A percentile compares a stretch with the other conserved stretches of the same genome.
Evolutionary conservation across 2,797 vertebrate species (phyloP).

Genomic region (Lophura swinhoii): DNA sequence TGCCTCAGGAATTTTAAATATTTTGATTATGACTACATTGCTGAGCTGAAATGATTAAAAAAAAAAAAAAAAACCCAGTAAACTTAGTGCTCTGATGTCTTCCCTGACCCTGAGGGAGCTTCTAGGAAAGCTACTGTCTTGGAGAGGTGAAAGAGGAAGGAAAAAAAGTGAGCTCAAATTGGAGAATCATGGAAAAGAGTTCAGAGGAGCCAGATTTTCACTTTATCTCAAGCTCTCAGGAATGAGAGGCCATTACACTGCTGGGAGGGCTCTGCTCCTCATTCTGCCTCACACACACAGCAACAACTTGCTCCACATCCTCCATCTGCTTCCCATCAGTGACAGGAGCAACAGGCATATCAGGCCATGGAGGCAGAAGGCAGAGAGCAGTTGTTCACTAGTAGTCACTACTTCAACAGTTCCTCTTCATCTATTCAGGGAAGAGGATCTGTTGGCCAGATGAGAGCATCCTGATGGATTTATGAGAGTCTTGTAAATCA

Average conservation of each 20-base stretch:
- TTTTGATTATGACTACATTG: slow-evolving; percentile 18
- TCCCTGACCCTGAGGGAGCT: background rate
- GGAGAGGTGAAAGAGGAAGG: background rate
- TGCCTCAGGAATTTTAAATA: slow-evolving; percentile 41
- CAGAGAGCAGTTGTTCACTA: background rate
- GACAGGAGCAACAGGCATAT: background rate
- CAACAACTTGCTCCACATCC: background rate
- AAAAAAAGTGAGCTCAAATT: background rate
- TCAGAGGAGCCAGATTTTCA: background rate
- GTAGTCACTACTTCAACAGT: background rate
- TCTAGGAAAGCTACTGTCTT: background rate
- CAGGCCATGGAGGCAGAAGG: background rate
- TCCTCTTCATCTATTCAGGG: background rate
- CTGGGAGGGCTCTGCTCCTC: background rate
- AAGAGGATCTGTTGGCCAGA: background rate
- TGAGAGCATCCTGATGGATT: background rate
- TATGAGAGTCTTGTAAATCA: background rate
- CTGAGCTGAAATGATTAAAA: background rate
- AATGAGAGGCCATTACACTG: background rate
- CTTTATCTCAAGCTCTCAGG: background rate
- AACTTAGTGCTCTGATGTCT: background rate
- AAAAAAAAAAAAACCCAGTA: background rate
- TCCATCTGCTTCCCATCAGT: background rate
- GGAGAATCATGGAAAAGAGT: background rate
- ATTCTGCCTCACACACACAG: background rate